Percentiles rank a stretch among this genome's conserved stretches.
Conservation (phyloP, 2,888 invertebrate species). For the Coenonympha arcania region DNA sequence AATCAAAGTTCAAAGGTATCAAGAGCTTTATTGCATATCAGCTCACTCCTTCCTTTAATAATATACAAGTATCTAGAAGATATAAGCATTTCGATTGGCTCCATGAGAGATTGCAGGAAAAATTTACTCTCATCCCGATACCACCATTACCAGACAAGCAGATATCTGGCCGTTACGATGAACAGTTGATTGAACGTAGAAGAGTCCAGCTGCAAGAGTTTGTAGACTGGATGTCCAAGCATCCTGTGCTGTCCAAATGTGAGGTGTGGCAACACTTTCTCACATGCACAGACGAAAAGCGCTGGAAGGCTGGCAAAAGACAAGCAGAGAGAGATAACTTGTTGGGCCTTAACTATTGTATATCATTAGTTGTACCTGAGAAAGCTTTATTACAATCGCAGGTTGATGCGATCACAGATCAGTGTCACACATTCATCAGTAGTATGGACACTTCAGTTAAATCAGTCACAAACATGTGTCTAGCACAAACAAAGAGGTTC, state of each 20-base stretch:
- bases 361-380: constrained; percentile 89
- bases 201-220: constrained; percentile 95
- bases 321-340: constrained; percentile 95
- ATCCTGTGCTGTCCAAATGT: constrained; percentile 92
- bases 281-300: constrained; percentile 96
- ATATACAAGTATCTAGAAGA: constrained; percentile 92
- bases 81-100: constrained; percentile 99
- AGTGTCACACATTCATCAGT: constrained; percentile 85
- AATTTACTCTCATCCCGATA: constrained; percentile 94
- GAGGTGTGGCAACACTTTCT: constrained; percentile 98
- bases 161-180: constrained; percentile 97
- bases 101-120: constrained; percentile 92
- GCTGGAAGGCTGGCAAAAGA: constrained; percentile 97
- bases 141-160: constrained; percentile 99
- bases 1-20: constrained; percentile 96
- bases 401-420: constrained; percentile 88
- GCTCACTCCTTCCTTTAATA: constrained; percentile 94
- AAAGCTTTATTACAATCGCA: constrained; percentile 81
- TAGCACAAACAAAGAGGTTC: constrained; percentile 90
- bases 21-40: constrained; percentile 99
- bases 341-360: constrained; percentile 91
- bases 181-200: constrained; percentile 95
- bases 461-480: constrained; percentile 83
- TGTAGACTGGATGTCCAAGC: constrained; percentile 96
- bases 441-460: constrained; percentile 92